phyloP scores from a whole-genome alignment of 2,888 invertebrate species.

The Drosophila nigricruria region DNA sequence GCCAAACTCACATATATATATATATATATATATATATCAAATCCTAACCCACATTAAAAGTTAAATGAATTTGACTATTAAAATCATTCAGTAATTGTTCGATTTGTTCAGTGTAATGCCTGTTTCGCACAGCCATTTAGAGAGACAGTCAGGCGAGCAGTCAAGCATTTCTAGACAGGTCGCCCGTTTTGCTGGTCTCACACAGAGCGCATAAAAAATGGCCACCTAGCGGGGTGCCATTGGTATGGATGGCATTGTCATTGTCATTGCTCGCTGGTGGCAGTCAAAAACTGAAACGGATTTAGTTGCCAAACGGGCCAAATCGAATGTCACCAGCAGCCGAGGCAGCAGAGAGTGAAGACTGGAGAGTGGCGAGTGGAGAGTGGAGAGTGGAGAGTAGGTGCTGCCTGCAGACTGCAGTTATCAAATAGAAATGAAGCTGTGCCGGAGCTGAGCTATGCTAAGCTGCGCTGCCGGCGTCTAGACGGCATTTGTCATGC shows the following conservation, averaged over 20 bases:
- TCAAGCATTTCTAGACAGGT: constrained; percentile 22
- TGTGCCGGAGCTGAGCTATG: constrained; percentile 40
- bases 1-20: no score
- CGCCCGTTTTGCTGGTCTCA: constrained; percentile 24
- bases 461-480: constrained; percentile 58
- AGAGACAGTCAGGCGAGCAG: constrained; percentile 32
- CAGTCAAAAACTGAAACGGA: constrained; percentile 63
- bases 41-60: background rate
- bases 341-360: background rate
- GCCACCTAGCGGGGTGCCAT: constrained; percentile 47
- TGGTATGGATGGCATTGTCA: constrained; percentile 30
- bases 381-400: background rate
- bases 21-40: no score
- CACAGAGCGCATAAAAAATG: constrained; percentile 53
- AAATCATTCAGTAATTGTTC: background rate
- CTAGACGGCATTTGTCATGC: constrained; percentile 76
- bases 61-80: background rate
- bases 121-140: constrained; percentile 36
- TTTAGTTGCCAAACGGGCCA: constrained; percentile 63
- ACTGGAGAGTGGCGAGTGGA: background rate
- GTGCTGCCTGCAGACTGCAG: constrained; percentile 42
- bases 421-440: constrained; percentile 65
- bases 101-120: constrained; percentile 21
- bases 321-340: constrained; percentile 62
- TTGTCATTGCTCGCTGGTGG: constrained; percentile 51